Evolutionary conservation across 1,140 invertebrate genomes (phyloP).

Genomic region (Aphaenogaster rudis): DNA sequence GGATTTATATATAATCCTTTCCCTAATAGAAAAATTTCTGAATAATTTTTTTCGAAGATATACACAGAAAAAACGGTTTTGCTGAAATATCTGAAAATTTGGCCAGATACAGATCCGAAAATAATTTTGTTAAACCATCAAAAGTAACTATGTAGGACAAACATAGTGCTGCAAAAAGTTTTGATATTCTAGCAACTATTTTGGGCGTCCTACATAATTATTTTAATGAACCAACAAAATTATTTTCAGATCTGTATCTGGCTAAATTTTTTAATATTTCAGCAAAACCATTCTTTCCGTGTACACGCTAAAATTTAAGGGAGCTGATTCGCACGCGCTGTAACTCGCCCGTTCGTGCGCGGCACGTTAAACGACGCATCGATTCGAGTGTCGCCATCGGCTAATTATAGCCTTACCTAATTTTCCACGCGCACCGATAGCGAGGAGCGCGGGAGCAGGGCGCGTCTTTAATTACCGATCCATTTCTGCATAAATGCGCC

Average conservation of each 20-base stretch:
- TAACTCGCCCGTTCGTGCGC: neutral
- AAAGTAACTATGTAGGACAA: too few relatives aligned
- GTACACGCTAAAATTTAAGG: neutral
- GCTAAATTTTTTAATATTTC: too few relatives aligned
- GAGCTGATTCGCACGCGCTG: neutral
- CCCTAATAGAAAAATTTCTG: neutral
- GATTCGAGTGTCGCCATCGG: neutral
- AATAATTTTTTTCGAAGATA: neutral
- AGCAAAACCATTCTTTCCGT: too few relatives aligned
- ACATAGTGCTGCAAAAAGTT: too few relatives aligned
- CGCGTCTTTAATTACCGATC: conserved; percentile 58
- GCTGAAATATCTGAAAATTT: too few relatives aligned
- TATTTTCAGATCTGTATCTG: too few relatives aligned
- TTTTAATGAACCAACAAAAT: too few relatives aligned
- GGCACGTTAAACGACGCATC: neutral
- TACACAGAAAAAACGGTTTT: too few relatives aligned
- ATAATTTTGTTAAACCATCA: too few relatives aligned
- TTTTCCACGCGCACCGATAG: conserved; percentile 15
- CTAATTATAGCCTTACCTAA: conserved; percentile 17
- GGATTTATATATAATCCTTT: neutral
- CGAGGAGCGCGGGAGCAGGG: neutral
- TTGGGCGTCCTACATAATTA: too few relatives aligned
- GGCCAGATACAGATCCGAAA: too few relatives aligned
- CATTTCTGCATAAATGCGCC: conserved; percentile 44
- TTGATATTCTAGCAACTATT: too few relatives aligned